phyloP scores from a whole-genome alignment of 2,888 invertebrate species.

The Lucinisca nassula region DNA sequence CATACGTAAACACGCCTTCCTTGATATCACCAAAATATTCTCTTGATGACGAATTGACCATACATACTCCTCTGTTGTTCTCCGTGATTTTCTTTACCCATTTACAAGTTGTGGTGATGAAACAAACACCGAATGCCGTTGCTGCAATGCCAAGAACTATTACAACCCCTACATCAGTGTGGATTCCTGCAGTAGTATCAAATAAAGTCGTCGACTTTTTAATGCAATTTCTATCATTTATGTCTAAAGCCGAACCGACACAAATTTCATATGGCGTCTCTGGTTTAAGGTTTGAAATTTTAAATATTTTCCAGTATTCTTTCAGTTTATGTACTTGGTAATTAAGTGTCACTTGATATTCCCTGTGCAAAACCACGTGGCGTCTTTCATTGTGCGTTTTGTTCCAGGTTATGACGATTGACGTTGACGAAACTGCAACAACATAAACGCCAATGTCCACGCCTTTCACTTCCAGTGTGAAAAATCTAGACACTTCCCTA shows the following conservation, averaged over 20 bases:
- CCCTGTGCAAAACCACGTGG: slow-evolving; percentile 36
- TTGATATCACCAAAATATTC: slow-evolving; percentile 37
- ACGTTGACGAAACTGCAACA: slow-evolving; percentile 5
- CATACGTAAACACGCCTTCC: slow-evolving; percentile 24
- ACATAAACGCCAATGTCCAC: slow-evolving; percentile 22
- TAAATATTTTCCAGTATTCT: slow-evolving; percentile 26
- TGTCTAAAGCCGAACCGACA: slow-evolving; percentile 29
- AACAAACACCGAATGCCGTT: not conserved
- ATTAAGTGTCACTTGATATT: slow-evolving; percentile 15
- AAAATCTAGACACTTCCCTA: not conserved
- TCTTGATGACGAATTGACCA: slow-evolving; percentile 26
- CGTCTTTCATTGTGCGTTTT: not conserved
- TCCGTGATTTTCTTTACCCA: slow-evolving; percentile 25
- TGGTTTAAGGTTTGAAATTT: slow-evolving; percentile 21
- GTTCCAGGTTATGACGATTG: slow-evolving; percentile 31
- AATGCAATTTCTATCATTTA: slow-evolving; percentile 32
- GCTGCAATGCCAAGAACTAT: slow-evolving; percentile 11
- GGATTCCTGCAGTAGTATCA: slow-evolving; percentile 2
- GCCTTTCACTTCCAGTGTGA: not conserved
- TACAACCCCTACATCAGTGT: slow-evolving; percentile 17
- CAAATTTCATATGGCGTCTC: slow-evolving; percentile 46
- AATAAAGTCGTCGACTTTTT: not conserved
- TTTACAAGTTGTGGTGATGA: slow-evolving; percentile 2
- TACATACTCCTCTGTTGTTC: not conserved
- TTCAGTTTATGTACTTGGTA: slow-evolving; percentile 8